Conservation (phyloP, 2,888 invertebrate species). For the Volucella zonaria region DNA sequence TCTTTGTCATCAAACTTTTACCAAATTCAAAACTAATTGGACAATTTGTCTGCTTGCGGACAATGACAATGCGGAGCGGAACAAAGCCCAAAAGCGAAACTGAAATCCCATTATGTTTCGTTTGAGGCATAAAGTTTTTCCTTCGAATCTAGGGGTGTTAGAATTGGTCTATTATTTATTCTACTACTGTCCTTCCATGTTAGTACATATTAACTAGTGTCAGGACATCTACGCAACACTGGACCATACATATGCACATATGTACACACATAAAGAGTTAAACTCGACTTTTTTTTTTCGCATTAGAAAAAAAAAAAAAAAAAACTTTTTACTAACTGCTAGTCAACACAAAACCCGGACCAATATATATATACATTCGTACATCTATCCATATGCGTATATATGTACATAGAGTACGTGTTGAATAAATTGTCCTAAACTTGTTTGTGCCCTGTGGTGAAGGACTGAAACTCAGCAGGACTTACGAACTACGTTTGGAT, state of each 20-base stretch:
- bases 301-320: conserved; percentile 26
- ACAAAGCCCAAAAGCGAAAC: conserved; percentile 9
- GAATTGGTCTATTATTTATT: conserved; percentile 53
- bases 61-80: background rate
- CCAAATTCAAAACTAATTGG: conserved; percentile 53
- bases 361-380: background rate
- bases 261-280: conserved; percentile 21
- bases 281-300: background rate
- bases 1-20: conserved; percentile 27
- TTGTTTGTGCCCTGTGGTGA: conserved; percentile 25
- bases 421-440: conserved; percentile 50
- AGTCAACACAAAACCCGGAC: background rate
- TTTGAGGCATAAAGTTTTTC: conserved; percentile 37
- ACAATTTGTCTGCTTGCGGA: conserved; percentile 25
- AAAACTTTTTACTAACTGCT: background rate
- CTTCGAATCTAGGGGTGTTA: background rate
- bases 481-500: conserved; percentile 48
- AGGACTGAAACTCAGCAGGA: conserved; percentile 31
- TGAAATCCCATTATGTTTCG: conserved; percentile 41
- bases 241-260: too few species aligned
- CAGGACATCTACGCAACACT: background rate
- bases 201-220: conserved; percentile 17
- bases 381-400: background rate
- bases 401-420: conserved; percentile 19
- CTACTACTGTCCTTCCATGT: conserved; percentile 32